Percentiles rank a stretch among this genome's conserved stretches.
These are phyloP conservation scores for Frankliniella intonsa DNA, from an alignment of 2,888 invertebrate genomes.

Conservation along the genomic window DNA sequence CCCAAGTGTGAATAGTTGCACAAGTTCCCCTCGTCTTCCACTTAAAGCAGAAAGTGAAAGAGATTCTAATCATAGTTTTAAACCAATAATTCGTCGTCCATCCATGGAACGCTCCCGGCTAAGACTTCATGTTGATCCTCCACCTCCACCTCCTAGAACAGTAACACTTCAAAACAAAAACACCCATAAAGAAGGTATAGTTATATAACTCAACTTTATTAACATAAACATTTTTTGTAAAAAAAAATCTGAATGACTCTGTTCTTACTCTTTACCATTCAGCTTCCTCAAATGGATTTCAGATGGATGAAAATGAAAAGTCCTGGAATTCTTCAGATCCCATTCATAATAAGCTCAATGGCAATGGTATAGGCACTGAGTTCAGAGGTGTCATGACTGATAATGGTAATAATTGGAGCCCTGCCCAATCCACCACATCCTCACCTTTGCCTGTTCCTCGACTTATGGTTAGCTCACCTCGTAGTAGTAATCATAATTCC, in stretches of 20 bases:
- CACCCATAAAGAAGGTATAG: slow-evolving; percentile 9
- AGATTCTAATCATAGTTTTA: slow-evolving; percentile 22
- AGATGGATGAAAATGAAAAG: not conserved
- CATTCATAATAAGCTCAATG: not conserved
- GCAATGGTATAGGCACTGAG: not conserved
- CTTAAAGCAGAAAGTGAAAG: not conserved
- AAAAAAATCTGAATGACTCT: not conserved
- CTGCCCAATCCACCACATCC: not conserved
- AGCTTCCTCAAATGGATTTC: not conserved
- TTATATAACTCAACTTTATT: not conserved
- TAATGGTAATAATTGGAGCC: slow-evolving; percentile 1
- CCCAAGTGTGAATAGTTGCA: slow-evolving; percentile 32
- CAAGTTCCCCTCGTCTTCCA: slow-evolving; percentile 33
- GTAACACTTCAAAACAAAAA: slow-evolving; percentile 40
- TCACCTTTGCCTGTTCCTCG: not conserved
- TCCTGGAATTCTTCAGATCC: not conserved
- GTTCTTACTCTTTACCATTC: not conserved
- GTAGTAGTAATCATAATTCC: not conserved
- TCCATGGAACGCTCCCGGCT: slow-evolving; percentile 44
- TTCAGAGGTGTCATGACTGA: not conserved
- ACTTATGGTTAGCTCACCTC: not conserved
- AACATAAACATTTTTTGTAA: not conserved
- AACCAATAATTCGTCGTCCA: slow-evolving; percentile 42
- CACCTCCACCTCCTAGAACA: slow-evolving; percentile 45
- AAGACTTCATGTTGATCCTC: slow-evolving; percentile 43